Evolutionary conservation across 2,888 invertebrate genomes (phyloP).

Genomic region (Melanchra persicariae): DNA sequence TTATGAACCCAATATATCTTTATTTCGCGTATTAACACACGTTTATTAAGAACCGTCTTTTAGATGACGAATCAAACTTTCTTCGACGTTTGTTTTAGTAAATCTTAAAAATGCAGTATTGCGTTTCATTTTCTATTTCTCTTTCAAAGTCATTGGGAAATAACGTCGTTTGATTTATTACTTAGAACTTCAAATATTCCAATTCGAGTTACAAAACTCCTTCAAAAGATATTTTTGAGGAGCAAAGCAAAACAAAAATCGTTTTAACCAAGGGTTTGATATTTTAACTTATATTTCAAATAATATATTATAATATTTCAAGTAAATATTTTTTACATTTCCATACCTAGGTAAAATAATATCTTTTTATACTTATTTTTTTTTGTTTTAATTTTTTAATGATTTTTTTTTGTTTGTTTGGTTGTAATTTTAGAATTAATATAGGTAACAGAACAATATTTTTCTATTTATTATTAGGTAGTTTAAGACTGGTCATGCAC

Average conservation of each 20-base stretch:
- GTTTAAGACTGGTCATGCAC: constrained; percentile 28
- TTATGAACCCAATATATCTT: not conserved
- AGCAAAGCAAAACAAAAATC: not conserved
- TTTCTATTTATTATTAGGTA: constrained; percentile 25
- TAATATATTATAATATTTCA: not conserved
- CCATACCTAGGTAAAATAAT: not conserved
- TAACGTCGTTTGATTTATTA: not conserved
- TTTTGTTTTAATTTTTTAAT: not conserved
- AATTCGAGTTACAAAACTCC: not conserved
- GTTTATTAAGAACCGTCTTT: not conserved
- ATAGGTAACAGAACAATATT: constrained; percentile 1
- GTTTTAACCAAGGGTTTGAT: not conserved
- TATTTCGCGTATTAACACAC: not conserved
- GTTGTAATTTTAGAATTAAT: not conserved
- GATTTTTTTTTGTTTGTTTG: no score
- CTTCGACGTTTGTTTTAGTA: not conserved
- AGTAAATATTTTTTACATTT: not conserved
- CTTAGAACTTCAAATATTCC: not conserved
- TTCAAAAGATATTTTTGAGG: not conserved
- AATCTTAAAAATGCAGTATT: not conserved
- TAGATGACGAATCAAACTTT: not conserved
- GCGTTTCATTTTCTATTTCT: not conserved
- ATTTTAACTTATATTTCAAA: not conserved
- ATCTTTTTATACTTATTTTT: not conserved
- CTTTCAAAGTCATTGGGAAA: not conserved